These are phyloP conservation scores for Serrognathus titanus DNA, from an alignment of 2,888 invertebrate species.

Conservation along the genomic window DNA sequence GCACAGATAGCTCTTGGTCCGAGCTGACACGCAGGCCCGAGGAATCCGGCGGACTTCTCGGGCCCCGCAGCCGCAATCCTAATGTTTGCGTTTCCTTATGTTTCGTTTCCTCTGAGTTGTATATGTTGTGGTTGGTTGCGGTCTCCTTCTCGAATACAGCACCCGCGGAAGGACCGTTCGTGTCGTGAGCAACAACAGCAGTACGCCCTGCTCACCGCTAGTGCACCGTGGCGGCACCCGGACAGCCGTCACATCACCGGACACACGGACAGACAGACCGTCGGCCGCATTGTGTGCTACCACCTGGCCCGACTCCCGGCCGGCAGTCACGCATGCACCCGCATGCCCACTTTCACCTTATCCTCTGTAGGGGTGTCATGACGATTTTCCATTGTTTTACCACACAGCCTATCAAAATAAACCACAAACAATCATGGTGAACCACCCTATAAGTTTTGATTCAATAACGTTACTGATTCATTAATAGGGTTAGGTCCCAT, in stretches of 20 bases:
- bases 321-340: conserved; percentile 49
- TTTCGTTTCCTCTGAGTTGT: conserved; percentile 31
- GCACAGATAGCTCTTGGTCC: conserved; percentile 47
- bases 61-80: conserved; percentile 43
- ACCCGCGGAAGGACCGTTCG: conserved; percentile 73
- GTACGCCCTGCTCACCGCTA: conserved; percentile 59
- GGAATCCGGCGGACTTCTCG: conserved; percentile 27
- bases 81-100: conserved; percentile 33
- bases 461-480: no score
- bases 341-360: conserved; percentile 14
- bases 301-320: conserved; percentile 47
- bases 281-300: conserved; percentile 34
- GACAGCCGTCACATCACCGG: conserved; percentile 52
- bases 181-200: conserved; percentile 49
- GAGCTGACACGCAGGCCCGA: conserved; percentile 38
- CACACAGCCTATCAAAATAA: no score
- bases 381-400: no score
- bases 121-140: conserved; percentile 52
- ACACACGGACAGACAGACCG: conserved; percentile 35
- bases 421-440: no score
- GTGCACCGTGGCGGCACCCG: conserved; percentile 51
- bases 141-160: conserved; percentile 83
- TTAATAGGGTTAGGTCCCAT: no score
- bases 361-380: no score
- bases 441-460: no score